Evolutionary conservation across 2,888 invertebrate species (phyloP).

Genomic region (Aphelenchoides bicaudatus): DNA sequence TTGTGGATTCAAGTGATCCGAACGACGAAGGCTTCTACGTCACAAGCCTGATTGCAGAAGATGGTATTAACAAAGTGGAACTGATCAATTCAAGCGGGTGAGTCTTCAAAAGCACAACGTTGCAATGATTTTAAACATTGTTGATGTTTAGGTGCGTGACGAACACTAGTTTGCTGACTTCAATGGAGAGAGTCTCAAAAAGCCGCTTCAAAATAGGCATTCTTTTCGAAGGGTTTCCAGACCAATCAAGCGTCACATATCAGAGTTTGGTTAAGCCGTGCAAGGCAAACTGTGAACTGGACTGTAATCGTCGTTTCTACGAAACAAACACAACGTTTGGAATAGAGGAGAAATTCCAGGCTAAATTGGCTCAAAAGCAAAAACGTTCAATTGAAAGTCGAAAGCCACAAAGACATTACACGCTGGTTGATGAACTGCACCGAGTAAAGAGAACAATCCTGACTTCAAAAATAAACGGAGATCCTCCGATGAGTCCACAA

Average conservation of each 20-base stretch:
- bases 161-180: conserved; percentile 25
- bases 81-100: conserved; percentile 33
- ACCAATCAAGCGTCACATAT: conserved; percentile 36
- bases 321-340: background rate
- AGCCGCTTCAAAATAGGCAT: conserved; percentile 31
- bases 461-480: too few relatives aligned
- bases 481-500: too few relatives aligned
- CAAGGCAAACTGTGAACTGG: conserved; percentile 19
- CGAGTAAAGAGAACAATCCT: too few relatives aligned
- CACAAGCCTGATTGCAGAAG: conserved; percentile 30
- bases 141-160: conserved; percentile 29
- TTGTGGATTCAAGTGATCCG: conserved; percentile 11
- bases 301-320: conserved; percentile 30
- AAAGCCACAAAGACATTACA: too few relatives aligned
- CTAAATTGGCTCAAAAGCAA: background rate
- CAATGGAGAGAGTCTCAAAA: conserved; percentile 19
- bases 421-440: too few relatives aligned
- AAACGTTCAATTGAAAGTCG: background rate
- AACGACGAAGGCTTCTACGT: conserved; percentile 25
- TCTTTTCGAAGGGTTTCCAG: conserved; percentile 31
- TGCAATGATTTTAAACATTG: background rate
- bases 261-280: conserved; percentile 37
- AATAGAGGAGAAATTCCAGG: background rate
- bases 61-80: conserved; percentile 20
- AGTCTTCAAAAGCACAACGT: conserved; percentile 10